These are phyloP conservation scores for Habroteleia sp. DNA, from an alignment of 2,888 invertebrate genomes.

Conservation along the genomic window DNA sequence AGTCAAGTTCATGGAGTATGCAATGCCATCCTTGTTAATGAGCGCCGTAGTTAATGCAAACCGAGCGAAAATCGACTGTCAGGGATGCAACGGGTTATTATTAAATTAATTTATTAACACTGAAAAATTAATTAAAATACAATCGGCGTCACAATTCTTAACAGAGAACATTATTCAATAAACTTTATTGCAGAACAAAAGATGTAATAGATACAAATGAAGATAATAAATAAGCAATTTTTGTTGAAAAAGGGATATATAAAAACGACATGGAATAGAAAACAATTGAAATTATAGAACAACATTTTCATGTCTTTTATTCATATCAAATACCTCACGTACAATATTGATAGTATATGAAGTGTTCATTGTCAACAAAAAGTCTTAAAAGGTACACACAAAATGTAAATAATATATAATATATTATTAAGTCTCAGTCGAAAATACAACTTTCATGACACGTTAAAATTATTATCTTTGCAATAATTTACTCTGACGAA, in stretches of 20 bases:
- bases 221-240: too few relatives aligned
- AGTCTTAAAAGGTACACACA: constrained; percentile 54
- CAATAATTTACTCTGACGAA: too few relatives aligned
- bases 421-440: constrained; percentile 11
- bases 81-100: constrained; percentile 44
- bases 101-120: neutral
- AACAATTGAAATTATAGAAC: constrained; percentile 19
- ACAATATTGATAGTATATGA: constrained; percentile 36
- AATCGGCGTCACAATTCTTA: too few relatives aligned
- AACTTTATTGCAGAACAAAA: too few relatives aligned
- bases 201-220: too few relatives aligned
- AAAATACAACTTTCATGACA: constrained; percentile 24
- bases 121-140: neutral
- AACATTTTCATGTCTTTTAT: constrained; percentile 55
- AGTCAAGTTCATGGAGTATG: constrained; percentile 72
- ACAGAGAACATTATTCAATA: too few relatives aligned
- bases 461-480: neutral
- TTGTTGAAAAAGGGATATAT: too few relatives aligned
- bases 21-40: constrained; percentile 71
- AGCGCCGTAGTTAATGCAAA: constrained; percentile 64
- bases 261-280: constrained; percentile 3
- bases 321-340: constrained; percentile 54
- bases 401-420: constrained; percentile 47
- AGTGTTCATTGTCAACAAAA: constrained; percentile 47
- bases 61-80: constrained; percentile 13